phyloP scores from a whole-genome alignment of 1,140 invertebrate genomes.

The Leguminivora glycinivorella region DNA sequence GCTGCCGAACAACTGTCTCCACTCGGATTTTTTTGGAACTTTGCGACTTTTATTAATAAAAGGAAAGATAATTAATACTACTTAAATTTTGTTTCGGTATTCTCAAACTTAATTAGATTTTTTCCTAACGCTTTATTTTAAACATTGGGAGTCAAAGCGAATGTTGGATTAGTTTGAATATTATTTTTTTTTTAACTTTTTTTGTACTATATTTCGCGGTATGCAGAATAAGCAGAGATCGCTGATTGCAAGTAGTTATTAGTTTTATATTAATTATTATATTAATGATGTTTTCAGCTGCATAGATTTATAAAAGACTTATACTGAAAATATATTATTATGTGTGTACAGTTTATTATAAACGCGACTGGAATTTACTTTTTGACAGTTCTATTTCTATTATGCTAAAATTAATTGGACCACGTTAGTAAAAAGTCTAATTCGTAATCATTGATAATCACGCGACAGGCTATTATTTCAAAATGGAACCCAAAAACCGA shows the following conservation, averaged over 20 bases:
- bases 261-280: no score
- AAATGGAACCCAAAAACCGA: slow-evolving; percentile 62
- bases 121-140: slow-evolving; percentile 30
- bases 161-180: neutral
- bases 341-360: no score
- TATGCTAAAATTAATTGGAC: neutral
- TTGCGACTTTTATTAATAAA: slow-evolving; percentile 75
- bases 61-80: slow-evolving; percentile 77
- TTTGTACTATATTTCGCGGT: no score
- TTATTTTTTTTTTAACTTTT: neutral
- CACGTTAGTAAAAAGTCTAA: slow-evolving; percentile 22
- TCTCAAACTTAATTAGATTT: slow-evolving; percentile 65
- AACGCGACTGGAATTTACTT: no score
- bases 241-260: no score
- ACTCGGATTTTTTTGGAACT: slow-evolving; percentile 66
- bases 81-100: slow-evolving; percentile 77
- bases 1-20: slow-evolving; percentile 75
- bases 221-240: no score
- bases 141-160: slow-evolving; percentile 26
- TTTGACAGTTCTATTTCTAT: neutral
- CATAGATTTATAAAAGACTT: no score
- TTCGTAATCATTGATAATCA: slow-evolving; percentile 52
- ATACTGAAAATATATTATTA: no score
- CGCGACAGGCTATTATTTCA: slow-evolving; percentile 50
- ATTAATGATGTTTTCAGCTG: no score